A percentile compares a stretch with the other conserved stretches of the same genome.
Evolutionary conservation across 2,113 vertebrate genomes (phyloP).

Genomic region (Sula dactylatra): DNA sequence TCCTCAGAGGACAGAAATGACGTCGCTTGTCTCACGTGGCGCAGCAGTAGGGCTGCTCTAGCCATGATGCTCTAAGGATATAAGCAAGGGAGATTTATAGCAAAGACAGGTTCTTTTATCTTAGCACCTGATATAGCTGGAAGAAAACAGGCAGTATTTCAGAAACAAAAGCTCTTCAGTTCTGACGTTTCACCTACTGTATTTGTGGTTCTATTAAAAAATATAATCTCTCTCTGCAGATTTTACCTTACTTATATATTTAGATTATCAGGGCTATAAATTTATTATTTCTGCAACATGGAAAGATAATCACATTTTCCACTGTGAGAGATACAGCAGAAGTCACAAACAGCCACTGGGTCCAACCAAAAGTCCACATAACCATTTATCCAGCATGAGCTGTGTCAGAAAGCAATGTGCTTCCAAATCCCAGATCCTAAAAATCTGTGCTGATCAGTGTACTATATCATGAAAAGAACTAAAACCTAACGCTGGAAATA

Average conservation of each 20-base stretch:
- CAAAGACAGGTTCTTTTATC: not conserved
- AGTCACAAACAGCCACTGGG: not conserved
- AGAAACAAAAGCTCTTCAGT: not conserved
- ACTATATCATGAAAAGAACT: not conserved
- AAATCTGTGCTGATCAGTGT: not conserved
- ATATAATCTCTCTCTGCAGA: not conserved
- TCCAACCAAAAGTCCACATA: not conserved
- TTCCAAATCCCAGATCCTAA: not conserved
- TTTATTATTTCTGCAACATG: not conserved
- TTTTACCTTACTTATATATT: not conserved
- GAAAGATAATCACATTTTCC: not conserved
- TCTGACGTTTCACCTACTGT: not conserved
- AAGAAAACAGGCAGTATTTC: not conserved
- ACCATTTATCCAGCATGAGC: not conserved
- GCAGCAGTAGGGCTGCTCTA: not conserved
- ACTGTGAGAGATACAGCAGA: not conserved
- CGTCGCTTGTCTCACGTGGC: rapidly evolving
- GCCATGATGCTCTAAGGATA: rapidly evolving
- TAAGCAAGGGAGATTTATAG: not conserved
- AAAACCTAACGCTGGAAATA: not conserved
- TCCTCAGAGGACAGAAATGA: not conserved
- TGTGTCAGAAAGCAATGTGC: not conserved
- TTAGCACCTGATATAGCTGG: not conserved
- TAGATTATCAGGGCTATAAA: not conserved
- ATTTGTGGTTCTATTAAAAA: not conserved